Conservation (phyloP, 2,113 vertebrate genomes). For the Plecotus auritus region DNA sequence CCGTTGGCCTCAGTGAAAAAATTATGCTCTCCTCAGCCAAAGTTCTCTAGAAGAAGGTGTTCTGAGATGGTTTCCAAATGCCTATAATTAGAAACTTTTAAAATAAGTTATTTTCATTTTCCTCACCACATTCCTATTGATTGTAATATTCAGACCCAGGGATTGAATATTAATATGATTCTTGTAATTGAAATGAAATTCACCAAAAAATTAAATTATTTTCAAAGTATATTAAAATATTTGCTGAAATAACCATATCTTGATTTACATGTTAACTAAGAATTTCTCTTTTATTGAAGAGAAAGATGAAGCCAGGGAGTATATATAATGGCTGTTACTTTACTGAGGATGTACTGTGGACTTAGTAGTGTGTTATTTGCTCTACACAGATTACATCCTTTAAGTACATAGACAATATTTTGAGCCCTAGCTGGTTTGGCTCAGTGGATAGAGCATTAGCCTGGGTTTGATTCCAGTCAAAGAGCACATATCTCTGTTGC, state of each 20-base stretch:
- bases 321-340: background rate
- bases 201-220: background rate
- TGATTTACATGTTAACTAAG: background rate
- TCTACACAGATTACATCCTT: background rate
- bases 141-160: background rate
- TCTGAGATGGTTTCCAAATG: constrained; percentile 9
- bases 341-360: background rate
- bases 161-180: background rate
- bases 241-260: constrained; percentile 6
- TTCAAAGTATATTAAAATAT: background rate
- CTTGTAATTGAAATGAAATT: background rate
- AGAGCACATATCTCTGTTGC: no score
- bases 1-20: background rate
- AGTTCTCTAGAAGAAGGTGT: background rate
- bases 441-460: no score
- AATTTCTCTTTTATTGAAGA: background rate
- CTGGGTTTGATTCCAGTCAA: no score
- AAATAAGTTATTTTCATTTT: background rate
- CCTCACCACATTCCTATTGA: background rate
- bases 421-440: background rate
- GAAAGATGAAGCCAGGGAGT: background rate
- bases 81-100: background rate
- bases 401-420: background rate
- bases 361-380: background rate
- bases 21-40: background rate